Evolutionary conservation across 2,888 invertebrate genomes (phyloP).

Genomic region (Heliothis peltigera): DNA sequence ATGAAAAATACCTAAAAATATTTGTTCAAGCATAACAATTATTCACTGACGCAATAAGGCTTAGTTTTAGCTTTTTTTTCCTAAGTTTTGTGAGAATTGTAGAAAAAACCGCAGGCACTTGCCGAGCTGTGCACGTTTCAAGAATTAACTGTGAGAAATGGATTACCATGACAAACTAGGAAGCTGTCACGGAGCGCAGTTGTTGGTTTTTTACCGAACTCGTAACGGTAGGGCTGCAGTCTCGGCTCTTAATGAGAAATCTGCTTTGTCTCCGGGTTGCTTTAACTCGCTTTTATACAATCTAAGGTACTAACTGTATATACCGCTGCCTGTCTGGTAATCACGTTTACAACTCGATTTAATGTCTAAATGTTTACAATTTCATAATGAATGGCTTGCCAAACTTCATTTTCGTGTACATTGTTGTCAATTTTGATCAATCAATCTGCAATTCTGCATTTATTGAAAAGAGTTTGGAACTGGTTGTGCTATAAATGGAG

Average conservation of each 20-base stretch:
- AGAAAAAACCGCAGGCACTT: conserved; percentile 28
- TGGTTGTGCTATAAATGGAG: too few relatives aligned
- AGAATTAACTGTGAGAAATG: conserved; percentile 54
- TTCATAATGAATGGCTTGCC: too few relatives aligned
- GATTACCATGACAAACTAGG: conserved; percentile 58
- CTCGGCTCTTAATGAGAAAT: conserved; percentile 29
- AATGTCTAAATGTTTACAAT: neutral
- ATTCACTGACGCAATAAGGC: conserved; percentile 14
- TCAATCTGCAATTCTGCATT: too few relatives aligned
- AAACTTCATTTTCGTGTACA: neutral
- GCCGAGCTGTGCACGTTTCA: conserved; percentile 42
- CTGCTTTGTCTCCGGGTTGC: conserved; percentile 24
- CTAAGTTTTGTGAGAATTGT: conserved; percentile 26
- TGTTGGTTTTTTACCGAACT: conserved; percentile 40
- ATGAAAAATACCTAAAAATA: neutral
- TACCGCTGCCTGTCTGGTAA: neutral
- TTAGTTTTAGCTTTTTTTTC: conserved; percentile 29
- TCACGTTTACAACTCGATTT: neutral
- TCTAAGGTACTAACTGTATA: conserved; percentile 23
- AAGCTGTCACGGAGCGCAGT: conserved; percentile 44
- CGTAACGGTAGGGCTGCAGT: conserved; percentile 9
- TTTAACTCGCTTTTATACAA: conserved; percentile 9
- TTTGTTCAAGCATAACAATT: conserved; percentile 14
- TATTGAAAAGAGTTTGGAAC: too few relatives aligned
- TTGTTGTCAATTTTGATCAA: neutral